Base-by-base conservation (phyloP, 1,140 invertebrate species). In the Drosophila dunni region DNA sequence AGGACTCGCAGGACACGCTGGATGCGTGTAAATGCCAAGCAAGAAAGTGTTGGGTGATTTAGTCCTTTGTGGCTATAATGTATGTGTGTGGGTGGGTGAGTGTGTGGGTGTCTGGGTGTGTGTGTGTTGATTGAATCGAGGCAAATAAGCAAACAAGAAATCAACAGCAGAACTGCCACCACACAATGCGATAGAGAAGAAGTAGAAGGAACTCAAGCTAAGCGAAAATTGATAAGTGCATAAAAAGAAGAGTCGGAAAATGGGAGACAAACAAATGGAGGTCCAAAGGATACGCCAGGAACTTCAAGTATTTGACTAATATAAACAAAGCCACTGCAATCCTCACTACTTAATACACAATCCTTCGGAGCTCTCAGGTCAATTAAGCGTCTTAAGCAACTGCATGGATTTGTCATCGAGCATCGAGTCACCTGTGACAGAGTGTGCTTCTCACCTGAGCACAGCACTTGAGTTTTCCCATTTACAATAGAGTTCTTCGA, bases 101-200 rank as follows among this genome's bases (percentile, higher is more conserved):
- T 54, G 38, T 57, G 71, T 13, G 36, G 24, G 50, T 53, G 63
- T 56, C 29, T 64, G 71, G 46, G 68, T 54, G 75, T 73, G 61
- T 72, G 76, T 75, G 62, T 75, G 69, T 73, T 88, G 83, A 88
- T 88, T 88, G 83, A 85, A 78, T 89, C 78, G 83, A 80, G 78
- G 77, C 84, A 83, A 89, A 88, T 83, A 89, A 75, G 86, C 78
- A 88, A 88, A 88, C 84, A 88, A 66, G 77, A 83, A 89, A 84
- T 83, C 83, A 84, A 67, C 83, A 78, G 64, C 65, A 73, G 50
- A 7, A 34, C 42, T 69, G 69, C 58, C 40, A 60, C 53, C 66
- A 24, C 42, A 61, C 33, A 56, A 36, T 70, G 53, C 38, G 10
- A 29, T 29, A n/a, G 13, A 24, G 36, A 3, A 17, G 48, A 53